phyloP scores from a whole-genome alignment of 2,888 invertebrate species.

The Sphaerophoria rueppellii region DNA sequence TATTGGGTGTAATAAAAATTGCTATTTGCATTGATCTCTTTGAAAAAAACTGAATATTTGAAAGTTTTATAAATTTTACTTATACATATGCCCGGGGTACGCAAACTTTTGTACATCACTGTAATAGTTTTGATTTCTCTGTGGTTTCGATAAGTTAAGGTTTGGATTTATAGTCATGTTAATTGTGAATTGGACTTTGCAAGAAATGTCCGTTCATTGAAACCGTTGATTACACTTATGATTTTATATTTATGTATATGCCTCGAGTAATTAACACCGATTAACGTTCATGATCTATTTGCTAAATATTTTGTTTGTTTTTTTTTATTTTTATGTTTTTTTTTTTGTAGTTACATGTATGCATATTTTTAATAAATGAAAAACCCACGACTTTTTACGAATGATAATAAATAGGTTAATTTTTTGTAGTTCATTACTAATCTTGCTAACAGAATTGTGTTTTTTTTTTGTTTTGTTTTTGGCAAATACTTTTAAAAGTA shows the following conservation, averaged over 20 bases:
- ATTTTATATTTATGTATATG: slow-evolving; percentile 13
- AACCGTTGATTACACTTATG: slow-evolving; percentile 53
- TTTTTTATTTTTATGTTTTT: slow-evolving; percentile 7
- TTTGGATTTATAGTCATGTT: too few species aligned
- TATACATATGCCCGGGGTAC: too few species aligned
- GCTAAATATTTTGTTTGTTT: neutral
- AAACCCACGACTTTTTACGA: slow-evolving; percentile 69
- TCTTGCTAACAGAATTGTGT: slow-evolving; percentile 68
- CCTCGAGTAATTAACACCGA: slow-evolving; percentile 55
- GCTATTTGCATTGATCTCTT: too few species aligned
- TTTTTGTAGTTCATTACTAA: slow-evolving; percentile 51
- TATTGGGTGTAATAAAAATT: too few species aligned
- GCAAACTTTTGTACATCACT: too few species aligned
- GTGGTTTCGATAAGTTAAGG: too few species aligned
- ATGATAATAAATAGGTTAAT: slow-evolving; percentile 28
- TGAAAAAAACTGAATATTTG: too few species aligned
- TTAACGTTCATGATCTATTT: slow-evolving; percentile 57
- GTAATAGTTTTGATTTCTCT: too few species aligned
- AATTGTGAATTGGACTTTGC: slow-evolving; percentile 30
- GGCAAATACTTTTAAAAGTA: slow-evolving; percentile 55
- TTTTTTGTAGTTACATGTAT: slow-evolving; percentile 56
- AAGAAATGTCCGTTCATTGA: slow-evolving; percentile 51
- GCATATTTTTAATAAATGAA: slow-evolving; percentile 65
- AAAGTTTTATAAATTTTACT: too few species aligned
- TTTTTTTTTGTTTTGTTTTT: slow-evolving; percentile 30